Percentiles rank a stretch among this genome's conserved stretches.
Evolutionary conservation across 2,113 vertebrate species (phyloP).

Genomic region (Garra rufa): DNA sequence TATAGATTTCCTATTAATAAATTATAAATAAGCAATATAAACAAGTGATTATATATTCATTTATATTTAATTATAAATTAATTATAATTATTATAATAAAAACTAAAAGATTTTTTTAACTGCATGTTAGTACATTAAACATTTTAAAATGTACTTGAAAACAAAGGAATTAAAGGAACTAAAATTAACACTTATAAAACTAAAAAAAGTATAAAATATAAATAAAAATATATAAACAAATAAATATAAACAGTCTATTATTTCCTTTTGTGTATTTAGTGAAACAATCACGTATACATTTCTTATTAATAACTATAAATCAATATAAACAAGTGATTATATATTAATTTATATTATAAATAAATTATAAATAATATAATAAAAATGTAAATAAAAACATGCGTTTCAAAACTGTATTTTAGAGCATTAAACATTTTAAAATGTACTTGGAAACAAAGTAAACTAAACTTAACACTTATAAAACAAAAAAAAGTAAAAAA

Average conservation of each 20-base stretch:
- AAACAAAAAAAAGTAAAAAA: not conserved
- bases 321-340: not conserved
- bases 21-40: no score
- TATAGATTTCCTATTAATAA: no score
- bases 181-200: no score
- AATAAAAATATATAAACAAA: not conserved
- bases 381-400: not conserved
- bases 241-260: not conserved
- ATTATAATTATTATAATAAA: no score
- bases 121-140: no score
- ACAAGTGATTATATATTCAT: no score
- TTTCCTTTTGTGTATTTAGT: not conserved
- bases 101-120: no score
- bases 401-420: not conserved
- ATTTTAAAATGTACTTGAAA: no score
- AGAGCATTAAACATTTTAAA: not conserved
- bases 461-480: not conserved
- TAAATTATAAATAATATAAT: not conserved
- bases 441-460: not conserved
- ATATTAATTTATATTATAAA: not conserved
- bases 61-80: no score
- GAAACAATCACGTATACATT: no score
- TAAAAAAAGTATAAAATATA: not conserved
- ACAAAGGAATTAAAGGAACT: no score
- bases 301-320: not conserved